A percentile compares a stretch with the other conserved stretches of the same genome.
Evolutionary conservation across 2,888 invertebrate species (phyloP).

Genomic region (Panorpa germanica): DNA sequence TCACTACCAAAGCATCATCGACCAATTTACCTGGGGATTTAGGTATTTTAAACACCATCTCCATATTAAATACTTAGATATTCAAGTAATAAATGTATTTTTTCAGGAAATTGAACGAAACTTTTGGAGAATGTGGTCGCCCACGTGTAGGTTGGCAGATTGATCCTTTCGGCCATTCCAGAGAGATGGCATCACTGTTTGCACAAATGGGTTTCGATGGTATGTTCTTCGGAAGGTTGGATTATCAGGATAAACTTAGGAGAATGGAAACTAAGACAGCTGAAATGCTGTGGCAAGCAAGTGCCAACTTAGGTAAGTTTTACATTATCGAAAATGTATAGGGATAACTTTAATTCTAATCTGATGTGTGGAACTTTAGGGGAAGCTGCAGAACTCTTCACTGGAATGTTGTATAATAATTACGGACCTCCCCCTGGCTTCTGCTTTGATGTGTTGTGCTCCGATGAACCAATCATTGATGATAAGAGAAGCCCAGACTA

Average conservation of each 20-base stretch:
- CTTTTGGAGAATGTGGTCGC: slow-evolving; percentile 51
- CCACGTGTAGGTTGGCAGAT: slow-evolving; percentile 73
- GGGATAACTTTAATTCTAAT: too few relatives aligned
- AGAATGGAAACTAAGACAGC: slow-evolving; percentile 39
- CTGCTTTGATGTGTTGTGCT: slow-evolving; percentile 79
- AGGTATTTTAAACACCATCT: slow-evolving; percentile 22
- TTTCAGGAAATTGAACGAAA: slow-evolving; percentile 39
- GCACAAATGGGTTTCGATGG: slow-evolving; percentile 81
- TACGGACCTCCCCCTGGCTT: slow-evolving; percentile 80
- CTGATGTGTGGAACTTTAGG: slow-evolving; percentile 23
- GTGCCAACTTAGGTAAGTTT: slow-evolving; percentile 42
- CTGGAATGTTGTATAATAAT: slow-evolving; percentile 61
- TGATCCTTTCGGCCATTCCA: slow-evolving; percentile 73
- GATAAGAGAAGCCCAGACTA: slow-evolving; percentile 61
- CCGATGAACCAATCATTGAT: slow-evolving; percentile 73
- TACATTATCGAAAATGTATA: slow-evolving; percentile 2
- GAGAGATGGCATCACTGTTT: slow-evolving; percentile 67
- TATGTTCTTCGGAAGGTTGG: slow-evolving; percentile 67
- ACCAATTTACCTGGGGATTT: slow-evolving; percentile 50
- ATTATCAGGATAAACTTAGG: slow-evolving; percentile 60
- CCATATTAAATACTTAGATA: slow-evolving; percentile 1
- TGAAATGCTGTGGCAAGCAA: slow-evolving; percentile 74
- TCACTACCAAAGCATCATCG: slow-evolving; percentile 48
- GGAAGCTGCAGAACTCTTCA: slow-evolving; percentile 52
- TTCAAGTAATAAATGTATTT: slow-evolving; percentile 6